Percentiles rank a stretch among this genome's conserved stretches.
Conservation (phyloP, 2,113 vertebrate species). For the Struthidea cinerea region DNA sequence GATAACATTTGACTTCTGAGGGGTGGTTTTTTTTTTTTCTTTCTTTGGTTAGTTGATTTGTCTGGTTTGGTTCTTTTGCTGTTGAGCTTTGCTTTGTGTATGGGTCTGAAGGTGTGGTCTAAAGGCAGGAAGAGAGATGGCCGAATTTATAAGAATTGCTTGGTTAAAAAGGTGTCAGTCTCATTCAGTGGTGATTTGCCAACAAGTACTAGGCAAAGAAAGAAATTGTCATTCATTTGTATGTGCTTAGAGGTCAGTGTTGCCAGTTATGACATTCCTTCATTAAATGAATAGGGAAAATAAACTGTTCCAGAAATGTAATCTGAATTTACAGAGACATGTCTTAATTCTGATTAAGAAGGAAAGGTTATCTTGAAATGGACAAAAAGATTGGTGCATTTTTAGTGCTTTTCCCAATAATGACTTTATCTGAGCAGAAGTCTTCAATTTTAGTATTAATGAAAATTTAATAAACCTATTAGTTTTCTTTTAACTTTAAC, state of each 20-base stretch:
- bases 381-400: neutral
- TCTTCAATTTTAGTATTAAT: neutral
- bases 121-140: neutral
- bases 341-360: neutral
- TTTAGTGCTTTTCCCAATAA: neutral
- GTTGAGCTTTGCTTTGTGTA: neutral
- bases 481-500: neutral
- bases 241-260: neutral
- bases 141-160: neutral
- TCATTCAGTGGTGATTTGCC: neutral
- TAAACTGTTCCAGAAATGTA: neutral
- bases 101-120: neutral
- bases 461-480: neutral
- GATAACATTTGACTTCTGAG: neutral
- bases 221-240: neutral
- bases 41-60: neutral
- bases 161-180: neutral
- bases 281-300: neutral
- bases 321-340: neutral
- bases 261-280: neutral
- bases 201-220: neutral
- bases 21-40: neutral
- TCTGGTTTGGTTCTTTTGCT: neutral
- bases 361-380: neutral
- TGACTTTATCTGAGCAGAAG: neutral